Evolutionary conservation across 1,140 invertebrate species (phyloP).

Genomic region (Aphaenogaster ashmeadi): DNA sequence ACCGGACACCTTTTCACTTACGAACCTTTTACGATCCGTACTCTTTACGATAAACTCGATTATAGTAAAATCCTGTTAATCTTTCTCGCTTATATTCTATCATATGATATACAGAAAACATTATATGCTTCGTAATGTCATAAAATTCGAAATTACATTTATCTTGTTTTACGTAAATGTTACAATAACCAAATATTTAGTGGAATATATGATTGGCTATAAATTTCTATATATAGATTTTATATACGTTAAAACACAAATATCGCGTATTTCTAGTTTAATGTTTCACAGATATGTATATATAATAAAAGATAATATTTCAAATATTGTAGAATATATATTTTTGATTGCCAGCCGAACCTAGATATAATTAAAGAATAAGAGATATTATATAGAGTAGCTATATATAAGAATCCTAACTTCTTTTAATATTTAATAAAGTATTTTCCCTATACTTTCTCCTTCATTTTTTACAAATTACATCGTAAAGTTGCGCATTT

Average conservation of each 20-base stretch:
- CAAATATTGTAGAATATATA: not conserved
- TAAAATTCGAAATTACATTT: not conserved
- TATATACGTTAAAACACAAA: not conserved
- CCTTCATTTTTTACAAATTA: not conserved
- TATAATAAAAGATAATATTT: not conserved
- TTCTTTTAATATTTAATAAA: constrained; percentile 24
- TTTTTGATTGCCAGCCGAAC: not conserved
- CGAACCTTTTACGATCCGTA: not conserved
- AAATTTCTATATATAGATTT: not conserved
- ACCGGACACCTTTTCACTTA: not conserved
- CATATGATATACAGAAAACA: not conserved
- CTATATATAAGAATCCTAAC: not conserved
- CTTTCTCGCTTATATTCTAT: constrained; percentile 5
- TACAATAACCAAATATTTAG: not conserved
- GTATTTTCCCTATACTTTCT: not conserved
- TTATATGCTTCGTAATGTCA: not conserved
- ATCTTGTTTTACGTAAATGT: not conserved
- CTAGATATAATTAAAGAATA: not conserved
- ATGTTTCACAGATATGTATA: not conserved
- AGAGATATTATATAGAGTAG: not conserved
- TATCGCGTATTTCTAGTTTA: not conserved
- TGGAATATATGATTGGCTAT: not conserved
- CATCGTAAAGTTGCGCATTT: not conserved
- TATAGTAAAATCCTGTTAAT: not conserved
- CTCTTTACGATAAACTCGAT: not conserved